A percentile compares a stretch with the other conserved stretches of the same genome.
Conservation (phyloP, 2,797 vertebrate genomes). For the Pterois miles region DNA sequence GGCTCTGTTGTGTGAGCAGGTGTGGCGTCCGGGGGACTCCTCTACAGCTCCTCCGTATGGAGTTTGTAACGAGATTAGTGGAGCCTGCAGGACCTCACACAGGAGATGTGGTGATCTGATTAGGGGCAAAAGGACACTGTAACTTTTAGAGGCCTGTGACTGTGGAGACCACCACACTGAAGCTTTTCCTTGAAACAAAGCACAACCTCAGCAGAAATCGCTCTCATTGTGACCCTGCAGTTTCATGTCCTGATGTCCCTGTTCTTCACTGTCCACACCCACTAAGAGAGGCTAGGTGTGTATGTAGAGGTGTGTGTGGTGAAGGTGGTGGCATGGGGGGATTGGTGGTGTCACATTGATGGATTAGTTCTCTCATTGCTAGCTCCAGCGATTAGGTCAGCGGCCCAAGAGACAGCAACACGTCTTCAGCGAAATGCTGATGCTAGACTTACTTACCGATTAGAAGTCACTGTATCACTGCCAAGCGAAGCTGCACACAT, state of each 20-base stretch:
- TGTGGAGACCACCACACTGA: neutral
- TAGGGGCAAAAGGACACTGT: slow-evolving; percentile 54
- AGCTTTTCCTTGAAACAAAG: neutral
- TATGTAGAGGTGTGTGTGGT: slow-evolving; percentile 39
- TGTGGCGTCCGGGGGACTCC: slow-evolving; percentile 34
- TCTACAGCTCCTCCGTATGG: slow-evolving; percentile 38
- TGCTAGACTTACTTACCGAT: slow-evolving; percentile 70
- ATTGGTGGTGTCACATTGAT: slow-evolving; percentile 75
- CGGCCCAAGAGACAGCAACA: slow-evolving; percentile 69
- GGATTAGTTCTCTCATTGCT: slow-evolving; percentile 76
- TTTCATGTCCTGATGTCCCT: slow-evolving; percentile 1
- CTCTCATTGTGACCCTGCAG: slow-evolving; percentile 5
- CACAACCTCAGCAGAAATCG: slow-evolving; percentile 6
- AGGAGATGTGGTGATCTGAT: slow-evolving; percentile 69
- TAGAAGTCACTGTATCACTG: slow-evolving; percentile 73
- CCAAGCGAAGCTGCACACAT: slow-evolving; percentile 27
- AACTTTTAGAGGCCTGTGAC: slow-evolving; percentile 59
- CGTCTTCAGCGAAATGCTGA: slow-evolving; percentile 73
- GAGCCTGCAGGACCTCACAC: slow-evolving; percentile 44
- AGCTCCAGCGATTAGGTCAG: slow-evolving; percentile 76
- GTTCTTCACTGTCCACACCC: neutral
- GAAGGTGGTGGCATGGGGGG: slow-evolving; percentile 31
- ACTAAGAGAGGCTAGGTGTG: slow-evolving; percentile 15
- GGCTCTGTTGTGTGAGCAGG: slow-evolving; percentile 55
- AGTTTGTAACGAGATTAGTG: slow-evolving; percentile 61